Evolutionary conservation across 2,888 invertebrate species (phyloP).

Genomic region (Tetranychus piercei): DNA sequence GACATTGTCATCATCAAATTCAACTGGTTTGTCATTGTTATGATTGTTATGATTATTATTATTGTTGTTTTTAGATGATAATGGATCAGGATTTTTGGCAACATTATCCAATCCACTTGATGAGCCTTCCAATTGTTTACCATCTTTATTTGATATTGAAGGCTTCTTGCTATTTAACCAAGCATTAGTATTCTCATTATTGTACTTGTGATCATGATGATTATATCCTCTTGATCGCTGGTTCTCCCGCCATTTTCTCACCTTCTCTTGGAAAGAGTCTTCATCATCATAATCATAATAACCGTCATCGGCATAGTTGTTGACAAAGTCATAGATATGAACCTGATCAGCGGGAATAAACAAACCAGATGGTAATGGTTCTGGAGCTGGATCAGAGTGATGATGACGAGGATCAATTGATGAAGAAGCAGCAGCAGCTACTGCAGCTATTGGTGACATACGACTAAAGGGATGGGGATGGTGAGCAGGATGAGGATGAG

Average conservation of each 20-base stretch:
- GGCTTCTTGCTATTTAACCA: background rate
- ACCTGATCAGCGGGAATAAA: slow-evolving; percentile 8
- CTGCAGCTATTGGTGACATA: background rate
- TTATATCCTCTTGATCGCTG: background rate
- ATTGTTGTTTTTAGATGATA: background rate
- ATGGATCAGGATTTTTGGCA: background rate
- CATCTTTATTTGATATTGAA: background rate
- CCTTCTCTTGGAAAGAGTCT: background rate
- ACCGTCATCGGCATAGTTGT: slow-evolving; percentile 7
- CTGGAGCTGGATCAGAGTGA: background rate
- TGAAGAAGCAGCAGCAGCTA: background rate
- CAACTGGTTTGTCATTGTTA: background rate
- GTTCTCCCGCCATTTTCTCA: slow-evolving; percentile 4
- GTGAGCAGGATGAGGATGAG: background rate
- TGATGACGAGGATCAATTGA: background rate
- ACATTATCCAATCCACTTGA: slow-evolving; percentile 7
- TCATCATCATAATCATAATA: slow-evolving; percentile 10
- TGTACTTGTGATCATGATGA: background rate
- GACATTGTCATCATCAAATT: background rate
- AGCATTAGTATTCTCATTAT: background rate
- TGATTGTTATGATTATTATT: background rate
- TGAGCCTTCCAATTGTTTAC: background rate
- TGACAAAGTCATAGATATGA: slow-evolving; percentile 5
- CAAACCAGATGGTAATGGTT: background rate
- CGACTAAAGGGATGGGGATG: background rate